Base-by-base conservation (phyloP, 2,888 invertebrate species). In the Gisinianus flammeolus region DNA sequence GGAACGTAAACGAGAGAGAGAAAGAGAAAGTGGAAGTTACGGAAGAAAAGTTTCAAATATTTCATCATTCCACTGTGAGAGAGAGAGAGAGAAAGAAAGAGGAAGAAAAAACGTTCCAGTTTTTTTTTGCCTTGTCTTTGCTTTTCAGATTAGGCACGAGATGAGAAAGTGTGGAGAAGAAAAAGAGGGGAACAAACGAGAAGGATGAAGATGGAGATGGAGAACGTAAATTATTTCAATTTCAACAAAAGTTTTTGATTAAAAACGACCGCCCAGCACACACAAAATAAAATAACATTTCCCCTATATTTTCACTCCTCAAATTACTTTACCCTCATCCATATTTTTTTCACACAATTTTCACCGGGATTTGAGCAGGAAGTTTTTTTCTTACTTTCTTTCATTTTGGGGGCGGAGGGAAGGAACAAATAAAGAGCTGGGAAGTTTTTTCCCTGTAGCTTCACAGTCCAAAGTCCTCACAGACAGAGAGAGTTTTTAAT, bases 181-280 rank as follows among this genome's bases (percentile, higher is more conserved):
- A 33, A 19, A 67, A 67, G 12, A 26, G 67, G 67, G 30, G 67
- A 33, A 68, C 19, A 30, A 68, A 24, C 10, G n/a, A 30, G 68
- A 68, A 24, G 19, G 22, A 52, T 35, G 52, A 70, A 70, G 52
- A 33, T 70, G 70, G 8, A 52, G 52, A 33, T 24, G 26, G 26
- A 70, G 35, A 70, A 70, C 30, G 30, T 70, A 70, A 52, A 70
- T 70, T 70, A 31, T 70, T n/a, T 35, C 70, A 70, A 31, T 70
- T 35, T 70, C 70, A 70, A 35, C 35, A 35, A 35, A 35, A 35
- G 12, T 35, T 35, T 35, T 35, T 35, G 35, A 35, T 35, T 35
- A 35, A 44, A 44, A 66, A 66, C 5, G 19, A 28, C 28, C 30
- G 28, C 66, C 28, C 28, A 66, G 28, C 30, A 28, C 24, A 24